Conservation (phyloP, 2,113 vertebrate genomes). For the Sapajus apella region DNA sequence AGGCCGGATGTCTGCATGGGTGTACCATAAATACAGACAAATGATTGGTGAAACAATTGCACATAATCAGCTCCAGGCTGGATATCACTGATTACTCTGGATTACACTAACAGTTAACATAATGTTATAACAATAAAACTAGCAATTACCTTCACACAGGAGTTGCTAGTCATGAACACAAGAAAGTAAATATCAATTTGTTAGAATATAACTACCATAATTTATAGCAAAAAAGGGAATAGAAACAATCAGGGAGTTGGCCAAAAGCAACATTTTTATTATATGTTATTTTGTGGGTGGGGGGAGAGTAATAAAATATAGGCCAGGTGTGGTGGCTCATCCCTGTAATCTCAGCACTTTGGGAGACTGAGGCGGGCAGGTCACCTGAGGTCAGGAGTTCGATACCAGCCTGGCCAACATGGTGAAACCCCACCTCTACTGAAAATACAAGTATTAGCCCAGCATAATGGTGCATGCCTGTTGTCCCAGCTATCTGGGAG, state of each 20-base stretch:
- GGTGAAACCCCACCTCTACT: no score
- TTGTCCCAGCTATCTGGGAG: no score
- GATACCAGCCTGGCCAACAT: no score
- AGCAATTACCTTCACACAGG: constrained; percentile 50
- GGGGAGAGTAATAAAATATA: neutral
- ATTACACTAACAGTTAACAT: constrained; percentile 36
- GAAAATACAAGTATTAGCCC: no score
- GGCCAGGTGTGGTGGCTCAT: no score
- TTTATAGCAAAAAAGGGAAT: neutral
- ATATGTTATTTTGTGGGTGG: neutral
- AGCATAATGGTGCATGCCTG: no score
- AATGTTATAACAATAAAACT: constrained; percentile 44
- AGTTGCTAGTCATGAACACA: neutral
- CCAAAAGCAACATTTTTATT: neutral
- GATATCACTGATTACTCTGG: constrained; percentile 37
- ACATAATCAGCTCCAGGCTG: constrained; percentile 23
- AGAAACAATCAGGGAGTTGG: neutral
- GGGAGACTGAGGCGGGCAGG: no score
- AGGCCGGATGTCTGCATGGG: neutral
- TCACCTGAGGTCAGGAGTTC: no score
- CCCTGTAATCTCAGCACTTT: no score
- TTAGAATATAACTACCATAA: neutral
- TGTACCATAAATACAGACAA: constrained; percentile 11
- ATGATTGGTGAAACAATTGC: neutral
- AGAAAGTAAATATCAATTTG: neutral